Base-by-base conservation (phyloP, 2,113 vertebrate genomes). In the Gambusia holbrooki region DNA sequence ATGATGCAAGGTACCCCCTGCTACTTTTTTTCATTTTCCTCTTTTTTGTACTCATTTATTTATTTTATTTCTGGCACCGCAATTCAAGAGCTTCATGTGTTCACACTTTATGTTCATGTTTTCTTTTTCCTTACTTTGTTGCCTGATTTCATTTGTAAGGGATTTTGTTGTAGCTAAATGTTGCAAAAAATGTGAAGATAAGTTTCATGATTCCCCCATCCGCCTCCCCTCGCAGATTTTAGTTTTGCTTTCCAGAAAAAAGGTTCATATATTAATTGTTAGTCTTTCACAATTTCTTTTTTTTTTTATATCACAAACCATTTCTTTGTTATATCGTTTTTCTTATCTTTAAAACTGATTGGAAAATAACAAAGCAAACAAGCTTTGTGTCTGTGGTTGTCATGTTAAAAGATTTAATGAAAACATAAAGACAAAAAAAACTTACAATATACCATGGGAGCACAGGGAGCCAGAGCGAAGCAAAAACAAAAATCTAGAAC, bases 41-140 rank as follows among this genome's bases (percentile, higher is more conserved):
- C 5, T 60, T 61, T 32, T 27, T 35, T 15, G 4, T 35, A 35
- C 4, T 70, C 30, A 5, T 35, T 27, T 29, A 45, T 73, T 73
- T 48, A 30, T 67, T 62, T 69, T 42, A 33, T 72, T 78, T 66
- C 14, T 63, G 27, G 37, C 62, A 10, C 61, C 66, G 48, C 73
- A 82, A 69, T 77, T 27, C 42, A 37, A 33, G 54, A 62, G 48
- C 27, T 35, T 3, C 32, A 62, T 3, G 30, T 40, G 2, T 2
- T 54, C 25, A 62, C 54, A 29, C 4, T 30, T 71, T 30, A 65
- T 1, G 62, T 37, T 2, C 5, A 51, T 3, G n/a, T 17, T 73
- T 70, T 45, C 32, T 48, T n/a, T 74, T 12, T 17, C 29, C 40
- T 51, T 22, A 30, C 19, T 11, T 22, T 28, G 19, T 30, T 29